These are phyloP conservation scores for Bubo scandiacus DNA, from an alignment of 2,113 vertebrate genomes.

Conservation along the genomic window DNA sequence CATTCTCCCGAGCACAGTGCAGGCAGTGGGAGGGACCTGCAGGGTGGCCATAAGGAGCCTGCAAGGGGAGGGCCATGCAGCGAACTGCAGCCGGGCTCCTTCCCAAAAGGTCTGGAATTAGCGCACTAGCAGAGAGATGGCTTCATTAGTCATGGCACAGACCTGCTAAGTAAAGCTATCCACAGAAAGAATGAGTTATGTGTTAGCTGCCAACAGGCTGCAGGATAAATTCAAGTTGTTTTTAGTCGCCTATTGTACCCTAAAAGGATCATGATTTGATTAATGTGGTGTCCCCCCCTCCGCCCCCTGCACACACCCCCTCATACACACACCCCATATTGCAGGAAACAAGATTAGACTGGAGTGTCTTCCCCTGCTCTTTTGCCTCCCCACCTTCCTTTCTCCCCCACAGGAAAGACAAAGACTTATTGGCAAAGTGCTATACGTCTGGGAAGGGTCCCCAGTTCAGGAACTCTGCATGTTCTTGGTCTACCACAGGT, in stretches of 20 bases:
- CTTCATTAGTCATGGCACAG: constrained; percentile 32
- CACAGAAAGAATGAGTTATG: neutral
- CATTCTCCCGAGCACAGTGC: neutral
- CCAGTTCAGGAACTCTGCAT: neutral
- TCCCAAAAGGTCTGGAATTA: constrained; percentile 48
- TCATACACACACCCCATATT: neutral
- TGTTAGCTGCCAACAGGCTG: neutral
- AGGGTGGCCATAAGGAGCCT: constrained; percentile 41
- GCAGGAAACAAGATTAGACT: neutral
- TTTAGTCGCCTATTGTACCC: neutral
- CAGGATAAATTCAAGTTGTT: constrained; percentile 1
- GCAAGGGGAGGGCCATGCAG: neutral
- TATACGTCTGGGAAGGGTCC: neutral
- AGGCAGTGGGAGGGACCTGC: constrained; percentile 46
- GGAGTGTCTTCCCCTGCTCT: neutral
- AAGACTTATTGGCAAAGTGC: neutral
- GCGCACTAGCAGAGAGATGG: neutral
- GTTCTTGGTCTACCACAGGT: neutral
- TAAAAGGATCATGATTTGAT: neutral
- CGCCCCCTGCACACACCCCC: rapidly evolving
- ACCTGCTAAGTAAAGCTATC: constrained; percentile 14
- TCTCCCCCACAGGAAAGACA: neutral
- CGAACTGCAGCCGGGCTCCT: neutral
- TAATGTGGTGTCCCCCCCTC: neutral
- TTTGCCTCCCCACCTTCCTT: neutral